phyloP scores from a whole-genome alignment of 2,797 vertebrate genomes.

The Melopsittacus undulatus region DNA sequence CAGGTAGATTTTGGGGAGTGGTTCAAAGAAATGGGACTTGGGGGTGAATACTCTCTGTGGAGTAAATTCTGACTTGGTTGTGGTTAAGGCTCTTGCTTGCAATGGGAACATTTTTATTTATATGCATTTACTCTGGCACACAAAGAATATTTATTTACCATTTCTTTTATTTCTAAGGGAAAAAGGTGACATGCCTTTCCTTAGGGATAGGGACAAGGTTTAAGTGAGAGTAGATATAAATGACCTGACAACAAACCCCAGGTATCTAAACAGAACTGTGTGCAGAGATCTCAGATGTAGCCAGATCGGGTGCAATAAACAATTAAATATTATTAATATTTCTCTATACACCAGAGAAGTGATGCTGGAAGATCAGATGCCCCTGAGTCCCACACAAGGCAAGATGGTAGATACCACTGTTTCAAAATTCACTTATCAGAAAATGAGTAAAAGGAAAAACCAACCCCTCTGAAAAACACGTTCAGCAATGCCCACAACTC shows the following conservation, averaged over 20 bases:
- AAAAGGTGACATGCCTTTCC: not conserved
- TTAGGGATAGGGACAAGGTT: not conserved
- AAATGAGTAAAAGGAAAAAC: not conserved
- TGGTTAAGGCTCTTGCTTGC: not conserved
- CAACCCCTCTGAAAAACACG: rapidly evolving
- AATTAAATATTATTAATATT: not conserved
- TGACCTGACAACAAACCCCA: not conserved
- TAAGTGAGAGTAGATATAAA: not conserved
- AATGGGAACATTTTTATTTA: not conserved
- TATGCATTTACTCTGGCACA: not conserved
- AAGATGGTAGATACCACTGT: rapidly evolving
- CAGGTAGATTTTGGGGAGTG: not conserved
- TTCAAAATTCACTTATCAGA: not conserved
- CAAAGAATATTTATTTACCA: rapidly evolving
- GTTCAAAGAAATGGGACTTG: not conserved
- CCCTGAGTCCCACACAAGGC: rapidly evolving
- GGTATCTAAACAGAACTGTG: not conserved
- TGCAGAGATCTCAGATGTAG: not conserved
- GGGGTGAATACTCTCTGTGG: rapidly evolving
- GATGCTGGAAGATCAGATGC: rapidly evolving
- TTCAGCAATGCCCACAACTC: not conserved
- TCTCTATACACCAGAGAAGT: not conserved
- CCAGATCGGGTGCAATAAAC: rapidly evolving
- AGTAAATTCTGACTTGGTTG: not conserved
- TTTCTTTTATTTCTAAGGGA: not conserved